Percentiles rank a stretch among this genome's conserved stretches.
phyloP scores from a whole-genome alignment of 2,888 invertebrate genomes.

The Gryllus longicercus region DNA sequence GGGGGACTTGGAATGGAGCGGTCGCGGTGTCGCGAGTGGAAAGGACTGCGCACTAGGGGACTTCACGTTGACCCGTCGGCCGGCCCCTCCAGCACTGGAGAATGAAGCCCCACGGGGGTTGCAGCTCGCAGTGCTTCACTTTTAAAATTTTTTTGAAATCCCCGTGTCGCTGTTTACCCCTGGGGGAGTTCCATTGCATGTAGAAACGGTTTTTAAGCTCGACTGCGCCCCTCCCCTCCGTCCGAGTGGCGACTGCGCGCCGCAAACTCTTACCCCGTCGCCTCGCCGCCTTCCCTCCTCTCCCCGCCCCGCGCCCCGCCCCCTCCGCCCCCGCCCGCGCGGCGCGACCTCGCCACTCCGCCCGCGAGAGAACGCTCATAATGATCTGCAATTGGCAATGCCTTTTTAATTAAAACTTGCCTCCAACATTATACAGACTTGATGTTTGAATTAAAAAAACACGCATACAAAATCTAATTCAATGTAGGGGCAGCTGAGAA shows the following conservation, averaged over 20 bases:
- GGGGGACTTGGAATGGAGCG: too few species aligned
- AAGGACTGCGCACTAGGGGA: too few species aligned
- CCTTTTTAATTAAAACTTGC: conserved; percentile 33
- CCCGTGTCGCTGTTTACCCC: not conserved
- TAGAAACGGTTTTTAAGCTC: not conserved
- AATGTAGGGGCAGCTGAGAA: conserved; percentile 5
- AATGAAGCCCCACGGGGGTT: not conserved
- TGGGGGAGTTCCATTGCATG: not conserved
- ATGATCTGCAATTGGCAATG: conserved; percentile 35
- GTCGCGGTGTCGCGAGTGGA: too few species aligned
- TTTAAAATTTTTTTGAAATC: not conserved
- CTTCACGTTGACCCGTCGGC: too few species aligned
- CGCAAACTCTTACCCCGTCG: not conserved
- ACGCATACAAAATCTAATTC: conserved; percentile 17
- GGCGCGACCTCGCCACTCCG: not conserved
- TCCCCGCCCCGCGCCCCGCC: not conserved
- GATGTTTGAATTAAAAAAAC: not conserved
- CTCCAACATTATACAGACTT: conserved; percentile 30
- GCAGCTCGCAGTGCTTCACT: not conserved
- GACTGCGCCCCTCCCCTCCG: not conserved
- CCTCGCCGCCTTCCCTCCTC: not conserved
- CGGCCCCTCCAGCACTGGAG: too few species aligned
- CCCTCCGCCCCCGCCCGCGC: not conserved
- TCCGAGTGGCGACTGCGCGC: not conserved
- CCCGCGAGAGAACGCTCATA: conserved; percentile 19